A percentile compares a stretch with the other conserved stretches of the same genome.
phyloP scores from a whole-genome alignment of 2,113 vertebrate genomes.

The Eptesicus fuscus region DNA sequence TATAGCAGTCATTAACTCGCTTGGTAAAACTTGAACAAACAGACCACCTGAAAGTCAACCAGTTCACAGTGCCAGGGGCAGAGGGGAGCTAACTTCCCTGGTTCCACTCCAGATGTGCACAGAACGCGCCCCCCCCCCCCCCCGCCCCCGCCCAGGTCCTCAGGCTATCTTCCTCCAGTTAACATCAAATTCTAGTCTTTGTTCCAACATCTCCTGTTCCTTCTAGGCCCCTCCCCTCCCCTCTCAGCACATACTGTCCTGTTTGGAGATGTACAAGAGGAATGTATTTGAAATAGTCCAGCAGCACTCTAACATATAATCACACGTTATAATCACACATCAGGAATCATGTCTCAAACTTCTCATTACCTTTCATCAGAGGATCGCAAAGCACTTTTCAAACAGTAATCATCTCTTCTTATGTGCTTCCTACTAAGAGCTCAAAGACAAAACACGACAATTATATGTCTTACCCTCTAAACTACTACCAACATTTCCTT shows the following conservation, averaged over 20 bases:
- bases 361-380: slow-evolving; percentile 36
- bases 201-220: neutral
- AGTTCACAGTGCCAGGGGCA: neutral
- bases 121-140: neutral
- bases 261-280: neutral
- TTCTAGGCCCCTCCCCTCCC: neutral
- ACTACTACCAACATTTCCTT: neutral
- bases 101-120: neutral
- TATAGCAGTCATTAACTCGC: neutral
- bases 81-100: neutral
- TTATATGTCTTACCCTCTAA: neutral
- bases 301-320: neutral
- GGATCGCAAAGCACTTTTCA: slow-evolving; percentile 43
- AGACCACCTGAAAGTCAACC: neutral
- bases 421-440: neutral
- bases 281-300: neutral
- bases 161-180: neutral
- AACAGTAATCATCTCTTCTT: slow-evolving; percentile 17
- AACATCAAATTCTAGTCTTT: neutral
- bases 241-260: neutral
- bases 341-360: neutral
- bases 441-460: neutral
- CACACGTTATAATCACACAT: neutral
- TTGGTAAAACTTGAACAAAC: neutral
- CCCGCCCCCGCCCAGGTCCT: neutral